Evolutionary conservation across 2,797 vertebrate species (phyloP).

Genomic region (Labeo calbasu): DNA sequence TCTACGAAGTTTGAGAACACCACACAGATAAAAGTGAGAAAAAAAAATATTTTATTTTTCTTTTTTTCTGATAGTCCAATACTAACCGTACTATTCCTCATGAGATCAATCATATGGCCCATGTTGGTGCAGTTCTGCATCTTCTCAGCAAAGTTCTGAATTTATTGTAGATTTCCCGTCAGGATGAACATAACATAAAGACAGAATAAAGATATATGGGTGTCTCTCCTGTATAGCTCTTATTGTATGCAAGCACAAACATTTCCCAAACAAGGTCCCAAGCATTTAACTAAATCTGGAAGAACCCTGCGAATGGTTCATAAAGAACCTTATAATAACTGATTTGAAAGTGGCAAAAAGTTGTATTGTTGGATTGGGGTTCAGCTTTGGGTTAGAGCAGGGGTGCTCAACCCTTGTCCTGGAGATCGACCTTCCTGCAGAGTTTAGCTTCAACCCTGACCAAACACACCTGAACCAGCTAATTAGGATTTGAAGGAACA

Average conservation of each 20-base stretch:
- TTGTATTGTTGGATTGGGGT: not conserved
- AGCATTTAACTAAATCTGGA: not conserved
- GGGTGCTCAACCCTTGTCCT: too few relatives aligned
- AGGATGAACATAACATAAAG: conserved; percentile 20
- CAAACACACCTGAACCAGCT: too few relatives aligned
- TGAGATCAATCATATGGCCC: conserved; percentile 61
- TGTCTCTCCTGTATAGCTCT: not conserved
- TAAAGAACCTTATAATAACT: not conserved
- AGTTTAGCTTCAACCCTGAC: too few relatives aligned
- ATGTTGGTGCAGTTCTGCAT: conserved; percentile 67
- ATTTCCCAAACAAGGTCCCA: not conserved
- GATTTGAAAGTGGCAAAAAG: not conserved
- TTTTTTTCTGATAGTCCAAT: not conserved
- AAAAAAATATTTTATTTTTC: not conserved
- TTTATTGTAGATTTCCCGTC: conserved; percentile 4
- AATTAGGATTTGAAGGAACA: too few relatives aligned
- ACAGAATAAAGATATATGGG: not conserved
- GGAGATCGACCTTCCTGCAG: too few relatives aligned
- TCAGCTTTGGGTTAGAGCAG: not conserved
- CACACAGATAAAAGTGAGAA: not conserved
- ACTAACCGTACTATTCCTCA: conserved; percentile 72
- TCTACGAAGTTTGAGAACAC: not conserved
- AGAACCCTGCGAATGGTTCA: not conserved
- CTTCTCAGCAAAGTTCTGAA: conserved; percentile 59
- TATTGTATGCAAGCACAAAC: not conserved